Conservation (phyloP, 37 sponge, comb jelly and placozoan genomes). For the Corticium candelabrum region DNA sequence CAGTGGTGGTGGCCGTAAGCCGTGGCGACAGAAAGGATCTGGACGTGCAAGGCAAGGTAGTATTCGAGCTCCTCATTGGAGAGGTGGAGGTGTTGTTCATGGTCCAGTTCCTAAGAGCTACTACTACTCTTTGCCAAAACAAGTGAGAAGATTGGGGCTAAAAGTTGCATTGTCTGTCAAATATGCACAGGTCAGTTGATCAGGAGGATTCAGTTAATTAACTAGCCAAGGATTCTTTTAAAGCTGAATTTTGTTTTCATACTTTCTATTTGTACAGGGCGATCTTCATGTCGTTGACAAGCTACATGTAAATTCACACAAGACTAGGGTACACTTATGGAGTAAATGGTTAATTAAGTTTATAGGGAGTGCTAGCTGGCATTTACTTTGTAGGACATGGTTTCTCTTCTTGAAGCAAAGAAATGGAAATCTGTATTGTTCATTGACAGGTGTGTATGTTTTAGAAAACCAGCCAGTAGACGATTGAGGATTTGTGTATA, state of each 20-base stretch:
- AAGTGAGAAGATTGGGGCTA: constrained; percentile 51
- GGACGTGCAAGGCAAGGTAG: constrained; percentile 83
- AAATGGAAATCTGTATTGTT: constrained; percentile 56
- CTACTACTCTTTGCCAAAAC: constrained; percentile 68
- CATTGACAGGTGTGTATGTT: constrained; percentile 53
- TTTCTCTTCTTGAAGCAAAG: constrained; percentile 31
- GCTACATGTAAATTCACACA: constrained; percentile 25
- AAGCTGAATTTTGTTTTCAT: no score
- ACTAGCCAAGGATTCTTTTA: no score
- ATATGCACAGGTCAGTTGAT: no score
- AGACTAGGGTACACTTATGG: constrained; percentile 14
- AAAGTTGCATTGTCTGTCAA: constrained; percentile 72
- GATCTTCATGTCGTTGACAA: constrained; percentile 74
- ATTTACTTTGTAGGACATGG: constrained; percentile 11
- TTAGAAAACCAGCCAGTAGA: no score
- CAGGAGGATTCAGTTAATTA: no score
- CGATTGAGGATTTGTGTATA: no score
- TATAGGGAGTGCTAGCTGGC: background rate
- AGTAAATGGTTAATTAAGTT: background rate
- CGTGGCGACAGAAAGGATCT: constrained; percentile 70
- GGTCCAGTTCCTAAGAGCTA: constrained; percentile 72
- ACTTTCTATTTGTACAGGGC: no score
- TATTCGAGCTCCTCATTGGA: constrained; percentile 65
- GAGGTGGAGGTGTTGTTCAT: constrained; percentile 76
- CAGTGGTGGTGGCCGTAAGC: constrained; percentile 85